A percentile compares a stretch with the other conserved stretches of the same genome.
These are phyloP conservation scores for Trachemys scripta DNA, from an alignment of 2,113 vertebrate genomes.

Conservation along the genomic window DNA sequence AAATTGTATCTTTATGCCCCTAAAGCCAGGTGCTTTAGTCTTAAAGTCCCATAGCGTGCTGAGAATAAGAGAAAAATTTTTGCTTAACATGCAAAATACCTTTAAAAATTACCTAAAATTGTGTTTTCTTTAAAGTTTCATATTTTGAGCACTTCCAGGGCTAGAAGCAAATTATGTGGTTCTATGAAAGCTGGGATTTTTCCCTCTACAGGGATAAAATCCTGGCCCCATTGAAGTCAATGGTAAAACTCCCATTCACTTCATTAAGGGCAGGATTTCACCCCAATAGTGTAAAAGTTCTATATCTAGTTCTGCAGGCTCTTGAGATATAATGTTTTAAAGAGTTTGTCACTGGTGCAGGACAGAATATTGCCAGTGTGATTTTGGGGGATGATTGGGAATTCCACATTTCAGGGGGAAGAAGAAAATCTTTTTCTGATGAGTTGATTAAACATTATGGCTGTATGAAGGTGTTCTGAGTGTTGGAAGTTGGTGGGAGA, in stretches of 20 bases:
- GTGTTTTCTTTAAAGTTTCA: not conserved
- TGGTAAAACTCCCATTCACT: not conserved
- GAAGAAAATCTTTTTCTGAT: slow-evolving; percentile 17
- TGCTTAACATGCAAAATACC: not conserved
- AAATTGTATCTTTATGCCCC: not conserved
- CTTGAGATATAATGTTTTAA: slow-evolving; percentile 31
- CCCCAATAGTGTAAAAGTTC: slow-evolving; percentile 1
- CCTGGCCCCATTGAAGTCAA: not conserved
- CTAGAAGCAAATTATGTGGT: not conserved
- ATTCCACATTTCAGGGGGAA: not conserved
- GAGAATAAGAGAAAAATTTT: slow-evolving; percentile 9
- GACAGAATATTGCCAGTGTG: slow-evolving; percentile 57
- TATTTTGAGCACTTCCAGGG: not conserved
- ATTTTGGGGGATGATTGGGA: slow-evolving; percentile 46
- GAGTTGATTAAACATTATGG: slow-evolving; percentile 26
- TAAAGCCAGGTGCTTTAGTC: slow-evolving; percentile 10
- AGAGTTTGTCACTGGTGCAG: not conserved
- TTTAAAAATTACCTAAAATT: not conserved
- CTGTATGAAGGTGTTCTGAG: not conserved
- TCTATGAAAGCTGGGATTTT: not conserved
- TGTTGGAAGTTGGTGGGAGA: not conserved
- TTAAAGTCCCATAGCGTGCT: not conserved
- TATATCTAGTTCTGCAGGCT: slow-evolving; percentile 4
- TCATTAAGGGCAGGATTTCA: not conserved
- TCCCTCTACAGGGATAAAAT: not conserved